Conservation (phyloP, 1,140 invertebrate species). For the Nilaparvata lugens region DNA sequence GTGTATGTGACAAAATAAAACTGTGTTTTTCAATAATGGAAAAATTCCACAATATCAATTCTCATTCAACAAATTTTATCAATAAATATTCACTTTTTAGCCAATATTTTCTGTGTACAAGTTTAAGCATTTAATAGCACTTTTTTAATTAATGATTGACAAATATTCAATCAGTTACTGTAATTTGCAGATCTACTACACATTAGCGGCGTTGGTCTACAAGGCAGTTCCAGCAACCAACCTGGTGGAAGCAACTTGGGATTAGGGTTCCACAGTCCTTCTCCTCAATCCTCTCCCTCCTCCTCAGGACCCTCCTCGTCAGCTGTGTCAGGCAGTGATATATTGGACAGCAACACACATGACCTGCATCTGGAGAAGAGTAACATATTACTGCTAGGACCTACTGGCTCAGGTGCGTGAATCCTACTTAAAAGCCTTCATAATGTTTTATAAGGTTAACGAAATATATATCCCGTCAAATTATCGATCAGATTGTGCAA, state of each 20-base stretch:
- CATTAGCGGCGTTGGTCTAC: conserved; percentile 62
- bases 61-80: too few relatives aligned
- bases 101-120: too few relatives aligned
- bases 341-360: conserved; percentile 74
- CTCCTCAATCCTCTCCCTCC: background rate
- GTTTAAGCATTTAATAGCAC: too few relatives aligned
- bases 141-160: too few relatives aligned
- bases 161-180: too few relatives aligned
- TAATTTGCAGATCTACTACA: conserved; percentile 68
- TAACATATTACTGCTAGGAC: conserved; percentile 93
- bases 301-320: background rate
- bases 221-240: background rate
- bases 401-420: conserved; percentile 93
- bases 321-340: conserved; percentile 56
- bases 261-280: conserved; percentile 31
- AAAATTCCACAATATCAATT: too few relatives aligned
- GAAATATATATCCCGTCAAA: too few relatives aligned
- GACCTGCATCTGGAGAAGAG: conserved; percentile 92
- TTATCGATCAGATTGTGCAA: too few relatives aligned
- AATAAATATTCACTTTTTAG: too few relatives aligned
- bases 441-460: background rate
- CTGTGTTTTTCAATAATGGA: too few relatives aligned
- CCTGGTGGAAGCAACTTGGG: conserved; percentile 32
- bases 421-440: background rate
- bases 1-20: too few relatives aligned